Conservation (phyloP, 2,888 invertebrate genomes). For the Euproctis similis region DNA sequence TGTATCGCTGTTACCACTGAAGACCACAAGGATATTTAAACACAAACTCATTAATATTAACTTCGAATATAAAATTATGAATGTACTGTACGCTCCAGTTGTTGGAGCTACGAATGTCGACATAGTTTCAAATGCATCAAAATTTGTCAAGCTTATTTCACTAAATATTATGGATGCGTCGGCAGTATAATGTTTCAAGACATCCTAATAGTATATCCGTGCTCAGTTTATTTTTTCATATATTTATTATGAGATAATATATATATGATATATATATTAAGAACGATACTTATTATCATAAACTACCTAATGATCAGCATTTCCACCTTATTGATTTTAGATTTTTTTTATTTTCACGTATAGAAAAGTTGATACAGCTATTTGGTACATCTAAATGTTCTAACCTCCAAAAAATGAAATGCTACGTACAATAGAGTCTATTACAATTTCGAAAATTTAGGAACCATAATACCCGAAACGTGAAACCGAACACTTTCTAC, state of each 20-base stretch:
- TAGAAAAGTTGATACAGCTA: conserved; percentile 75
- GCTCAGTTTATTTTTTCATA: conserved; percentile 61
- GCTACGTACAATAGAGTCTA: conserved; percentile 74
- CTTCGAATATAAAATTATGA: conserved; percentile 59
- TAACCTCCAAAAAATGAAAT: conserved; percentile 69
- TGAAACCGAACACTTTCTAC: conserved; percentile 68
- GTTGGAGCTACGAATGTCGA: conserved; percentile 15
- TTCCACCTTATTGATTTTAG: no score
- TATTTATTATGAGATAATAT: conserved; percentile 47
- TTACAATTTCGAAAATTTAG: conserved; percentile 77
- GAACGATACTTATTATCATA: conserved; percentile 63
- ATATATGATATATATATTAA: conserved; percentile 30
- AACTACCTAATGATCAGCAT: conserved; percentile 67
- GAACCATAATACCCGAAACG: conserved; percentile 76
- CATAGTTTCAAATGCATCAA: conserved; percentile 20
- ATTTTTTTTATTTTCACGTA: conserved; percentile 64
- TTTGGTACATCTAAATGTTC: conserved; percentile 72
- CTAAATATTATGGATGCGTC: conserved; percentile 54
- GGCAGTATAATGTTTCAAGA: conserved; percentile 66
- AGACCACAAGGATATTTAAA: conserved; percentile 75
- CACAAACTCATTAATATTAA: conserved; percentile 38
- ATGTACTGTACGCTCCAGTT: conserved; percentile 31
- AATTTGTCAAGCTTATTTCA: conserved; percentile 43
- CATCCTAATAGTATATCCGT: conserved; percentile 71
- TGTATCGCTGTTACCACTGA: conserved; percentile 69